Evolutionary conservation across 2,888 invertebrate species (phyloP), one percentile per base, ranked within the genome.

Genomic region (Drosophila barbarae): DNA sequence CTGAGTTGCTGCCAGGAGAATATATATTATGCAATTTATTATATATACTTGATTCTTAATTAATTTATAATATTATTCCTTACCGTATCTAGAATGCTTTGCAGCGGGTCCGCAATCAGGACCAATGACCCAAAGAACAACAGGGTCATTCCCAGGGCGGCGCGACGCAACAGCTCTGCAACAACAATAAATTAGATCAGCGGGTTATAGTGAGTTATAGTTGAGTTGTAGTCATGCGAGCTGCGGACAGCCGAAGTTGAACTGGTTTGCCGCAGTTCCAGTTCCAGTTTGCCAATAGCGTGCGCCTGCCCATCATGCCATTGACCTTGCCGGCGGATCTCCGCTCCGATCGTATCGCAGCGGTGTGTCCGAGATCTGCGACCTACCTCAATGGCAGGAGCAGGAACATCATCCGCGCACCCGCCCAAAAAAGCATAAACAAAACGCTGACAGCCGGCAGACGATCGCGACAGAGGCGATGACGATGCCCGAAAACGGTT

Each of bases 81-180:
- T 76, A 89, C 89, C 84, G 86, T 73, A 53, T 89, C 84, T 13
- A 85, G 65, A 32, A 89, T 76, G 47, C 83, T 77, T 55, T 86
- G 78, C 18, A 86, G 57, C 26, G 89, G 89, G 80, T 89, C 77
- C 30, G 81, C 60, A 30, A 86, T 66, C 13, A 86, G 73, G 44
- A 89, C 72, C 46, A 86, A 71, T 13, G 84, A 74, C 7, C 87
- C 85, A 39, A 87, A 72, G 64, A 85, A 76, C 44, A 88, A 54
- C 44, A 88, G 71, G 32, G 85, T 76, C 69, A 87, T 73, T 57
- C 89, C 89, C 32, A 87, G 69, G 36, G 84, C 77, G 28, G 80
- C 80, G 51, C 86, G 83, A 71, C 86, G 88, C 34, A 87, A 59
- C 55, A 86, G 76, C 75, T 87, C 89, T 89, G 76, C 47, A 71